These are phyloP conservation scores for Cheilosia urbana DNA, from an alignment of 2,888 invertebrate genomes.

Conservation along the genomic window DNA sequence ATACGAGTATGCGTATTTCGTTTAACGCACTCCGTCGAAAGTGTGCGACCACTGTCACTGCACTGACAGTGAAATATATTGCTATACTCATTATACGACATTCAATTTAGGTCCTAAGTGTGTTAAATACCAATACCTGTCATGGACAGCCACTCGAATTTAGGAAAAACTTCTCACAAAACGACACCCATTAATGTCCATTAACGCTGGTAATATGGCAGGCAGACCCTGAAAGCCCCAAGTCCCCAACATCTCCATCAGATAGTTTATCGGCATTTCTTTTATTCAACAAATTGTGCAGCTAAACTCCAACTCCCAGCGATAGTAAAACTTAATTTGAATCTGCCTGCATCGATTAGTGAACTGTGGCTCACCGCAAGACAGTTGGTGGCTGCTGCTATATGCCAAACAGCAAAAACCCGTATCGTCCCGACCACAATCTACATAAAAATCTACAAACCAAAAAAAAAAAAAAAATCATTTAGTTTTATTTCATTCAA, in stretches of 20 bases:
- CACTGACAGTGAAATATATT: not conserved
- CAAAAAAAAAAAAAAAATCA: constrained; percentile 40
- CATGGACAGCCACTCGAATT: not conserved
- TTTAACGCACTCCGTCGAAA: too few species aligned
- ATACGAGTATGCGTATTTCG: too few species aligned
- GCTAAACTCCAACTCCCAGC: not conserved
- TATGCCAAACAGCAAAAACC: constrained; percentile 28
- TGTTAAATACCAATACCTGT: not conserved
- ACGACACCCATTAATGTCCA: constrained; percentile 18
- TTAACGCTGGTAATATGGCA: not conserved
- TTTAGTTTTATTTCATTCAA: constrained; percentile 69
- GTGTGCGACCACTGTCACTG: too few species aligned
- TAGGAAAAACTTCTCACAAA: constrained; percentile 9
- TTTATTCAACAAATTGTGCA: constrained; percentile 1
- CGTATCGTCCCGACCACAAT: constrained; percentile 54
- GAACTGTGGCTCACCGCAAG: constrained; percentile 43
- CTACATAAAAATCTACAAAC: constrained; percentile 60
- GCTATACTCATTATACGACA: not conserved
- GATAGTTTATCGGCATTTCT: constrained; percentile 1
- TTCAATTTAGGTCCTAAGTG: not conserved
- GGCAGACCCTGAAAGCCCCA: not conserved
- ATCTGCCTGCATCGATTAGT: constrained; percentile 65
- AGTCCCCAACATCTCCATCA: constrained; percentile 9
- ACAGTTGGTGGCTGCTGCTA: constrained; percentile 2
- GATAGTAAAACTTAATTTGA: constrained; percentile 48